Evolutionary conservation across 2,113 vertebrate genomes (phyloP), one percentile per base, ranked within the genome.

Genomic region (Gavia stellata): DNA sequence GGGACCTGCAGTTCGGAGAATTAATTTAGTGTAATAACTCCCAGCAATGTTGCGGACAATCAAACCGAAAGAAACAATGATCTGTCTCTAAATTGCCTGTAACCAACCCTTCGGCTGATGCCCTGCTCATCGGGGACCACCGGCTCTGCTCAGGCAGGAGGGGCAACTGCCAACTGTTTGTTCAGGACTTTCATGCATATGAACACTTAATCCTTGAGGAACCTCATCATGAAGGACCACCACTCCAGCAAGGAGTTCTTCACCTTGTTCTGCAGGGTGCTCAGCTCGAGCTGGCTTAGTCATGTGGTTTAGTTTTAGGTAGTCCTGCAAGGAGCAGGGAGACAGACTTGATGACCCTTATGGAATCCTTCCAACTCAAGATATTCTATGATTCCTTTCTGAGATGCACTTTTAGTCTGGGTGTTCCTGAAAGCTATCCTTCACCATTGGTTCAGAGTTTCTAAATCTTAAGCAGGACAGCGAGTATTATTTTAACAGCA

Each of bases 21-120:
- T 84, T 93, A 90, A 95, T 90, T 95, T 62, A 88, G 84, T 36
- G 56, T 12, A 75, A 20, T 50, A 82, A 80, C 58, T 90, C 79
- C 47, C 44, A 42, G 58, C 0, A 0, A 88, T 6, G 21, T 7
- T 66, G 78, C 3, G 15, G 93, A 72, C 58, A 56, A 82, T 71
- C 79, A 56, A 74, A 88, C 53, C 0, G 5, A 66, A 79, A 90
- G 66, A 67, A 86, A n/a, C 0, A 4, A 82, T 29, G 58, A 63
- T 38, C 63, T 78, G 17, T 33, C 65, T 89, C 21, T 63, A 14
- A 68, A 62, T 3, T 53, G 59, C 36, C 53, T 63, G 49, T 29
- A 77, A 88, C 50, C 29, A 71, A 31, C 45, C 29, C 75, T 56
- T 38, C 0, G 0, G 78, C 52, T 44, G 72, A 36, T n/a, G 36